phyloP scores from a whole-genome alignment of 2,113 vertebrate genomes.

The Nesogale talazaci region DNA sequence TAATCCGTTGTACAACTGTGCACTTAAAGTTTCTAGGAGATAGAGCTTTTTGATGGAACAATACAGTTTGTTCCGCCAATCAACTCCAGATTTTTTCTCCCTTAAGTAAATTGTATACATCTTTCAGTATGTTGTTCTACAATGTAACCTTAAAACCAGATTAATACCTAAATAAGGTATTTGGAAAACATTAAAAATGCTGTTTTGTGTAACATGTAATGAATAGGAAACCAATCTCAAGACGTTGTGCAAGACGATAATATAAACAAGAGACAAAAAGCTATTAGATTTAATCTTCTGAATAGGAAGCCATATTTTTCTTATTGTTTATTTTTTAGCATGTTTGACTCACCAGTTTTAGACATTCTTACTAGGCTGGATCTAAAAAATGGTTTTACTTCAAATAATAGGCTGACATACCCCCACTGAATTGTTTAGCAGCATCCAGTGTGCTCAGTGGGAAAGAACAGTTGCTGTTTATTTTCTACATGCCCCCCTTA shows the following conservation, averaged over 20 bases:
- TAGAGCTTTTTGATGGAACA: background rate
- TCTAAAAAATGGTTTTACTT: background rate
- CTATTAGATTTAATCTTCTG: background rate
- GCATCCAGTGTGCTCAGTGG: background rate
- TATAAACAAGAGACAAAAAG: background rate
- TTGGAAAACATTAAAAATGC: background rate
- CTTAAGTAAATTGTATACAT: background rate
- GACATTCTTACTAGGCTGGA: background rate
- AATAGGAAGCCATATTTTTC: background rate
- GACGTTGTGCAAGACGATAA: background rate
- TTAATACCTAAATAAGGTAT: background rate
- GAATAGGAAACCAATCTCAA: background rate
- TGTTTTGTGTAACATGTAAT: background rate
- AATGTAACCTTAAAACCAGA: background rate
- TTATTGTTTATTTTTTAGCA: background rate
- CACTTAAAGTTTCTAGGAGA: background rate
- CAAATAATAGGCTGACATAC: background rate
- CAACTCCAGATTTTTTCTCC: background rate
- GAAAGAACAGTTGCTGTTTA: background rate
- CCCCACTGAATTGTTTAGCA: background rate
- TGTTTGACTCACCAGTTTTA: background rate
- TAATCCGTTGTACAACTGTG: background rate
- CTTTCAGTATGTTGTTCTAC: background rate
- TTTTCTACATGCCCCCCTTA: conserved; percentile 1
- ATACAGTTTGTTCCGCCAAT: background rate